These are phyloP conservation scores for Urocyon cinereoargenteus DNA, from an alignment of 2,797 vertebrate genomes.

Conservation along the genomic window DNA sequence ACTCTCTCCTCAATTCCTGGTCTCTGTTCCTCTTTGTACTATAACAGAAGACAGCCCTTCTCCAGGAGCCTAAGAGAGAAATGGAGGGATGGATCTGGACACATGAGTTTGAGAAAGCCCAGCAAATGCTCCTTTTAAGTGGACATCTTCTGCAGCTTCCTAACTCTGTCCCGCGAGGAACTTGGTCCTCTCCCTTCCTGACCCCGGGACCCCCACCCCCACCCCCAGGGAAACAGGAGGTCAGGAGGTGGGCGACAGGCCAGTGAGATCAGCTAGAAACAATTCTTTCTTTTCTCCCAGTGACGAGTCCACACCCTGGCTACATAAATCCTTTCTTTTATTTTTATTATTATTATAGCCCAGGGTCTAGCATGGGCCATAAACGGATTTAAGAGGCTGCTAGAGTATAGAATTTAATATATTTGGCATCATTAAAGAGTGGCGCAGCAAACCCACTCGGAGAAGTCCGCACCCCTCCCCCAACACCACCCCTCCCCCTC, in stretches of 20 bases:
- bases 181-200: background rate
- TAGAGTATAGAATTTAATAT: constrained; percentile 82
- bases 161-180: background rate
- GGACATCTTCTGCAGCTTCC: background rate
- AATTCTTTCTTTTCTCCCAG: constrained; percentile 52
- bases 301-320: constrained; percentile 59
- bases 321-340: constrained; percentile 81
- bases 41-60: background rate
- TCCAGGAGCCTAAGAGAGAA: background rate
- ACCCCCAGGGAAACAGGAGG: background rate
- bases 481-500: background rate
- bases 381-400: constrained; percentile 86
- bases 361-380: constrained; percentile 79
- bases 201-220: background rate
- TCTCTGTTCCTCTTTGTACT: background rate
- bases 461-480: background rate
- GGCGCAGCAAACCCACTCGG: constrained; percentile 42
- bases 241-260: background rate
- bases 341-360: constrained; percentile 83
- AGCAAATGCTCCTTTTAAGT: background rate
- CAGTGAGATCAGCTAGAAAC: constrained; percentile 57
- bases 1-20: background rate
- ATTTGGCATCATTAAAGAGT: constrained; percentile 84
- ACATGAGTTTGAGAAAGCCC: background rate
- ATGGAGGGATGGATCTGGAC: background rate